These are phyloP conservation scores for Aricia artaxerxes DNA, from an alignment of 2,888 invertebrate species.

Conservation along the genomic window DNA sequence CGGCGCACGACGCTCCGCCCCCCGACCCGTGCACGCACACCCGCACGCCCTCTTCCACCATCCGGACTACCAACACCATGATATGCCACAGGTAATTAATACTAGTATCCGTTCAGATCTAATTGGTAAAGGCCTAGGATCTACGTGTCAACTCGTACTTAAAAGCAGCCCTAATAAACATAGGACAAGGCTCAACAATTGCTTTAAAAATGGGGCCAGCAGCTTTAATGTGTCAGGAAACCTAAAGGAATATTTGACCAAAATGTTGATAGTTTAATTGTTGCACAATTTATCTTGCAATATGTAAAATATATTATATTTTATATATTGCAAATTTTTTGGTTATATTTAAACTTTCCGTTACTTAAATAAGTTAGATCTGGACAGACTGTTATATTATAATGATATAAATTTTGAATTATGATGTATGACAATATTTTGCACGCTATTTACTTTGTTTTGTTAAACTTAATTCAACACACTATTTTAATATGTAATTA, in stretches of 20 bases:
- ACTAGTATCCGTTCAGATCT: too few species aligned
- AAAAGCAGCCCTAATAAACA: too few species aligned
- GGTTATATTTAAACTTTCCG: not conserved
- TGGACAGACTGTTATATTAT: not conserved
- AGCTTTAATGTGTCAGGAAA: too few species aligned
- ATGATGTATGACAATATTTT: not conserved
- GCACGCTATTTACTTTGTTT: not conserved
- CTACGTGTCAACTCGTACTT: too few species aligned
- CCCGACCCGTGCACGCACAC: conserved; percentile 69
- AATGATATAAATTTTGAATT: not conserved
- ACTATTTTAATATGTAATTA: not conserved
- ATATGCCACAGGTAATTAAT: conserved; percentile 60
- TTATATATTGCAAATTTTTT: too few species aligned
- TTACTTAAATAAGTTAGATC: not conserved
- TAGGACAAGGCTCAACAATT: too few species aligned
- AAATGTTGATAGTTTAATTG: too few species aligned
- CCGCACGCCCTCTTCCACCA: conserved; percentile 60
- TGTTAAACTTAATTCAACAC: not conserved
- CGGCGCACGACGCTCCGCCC: conserved; percentile 46
- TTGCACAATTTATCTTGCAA: too few species aligned
- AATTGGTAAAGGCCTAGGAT: not conserved
- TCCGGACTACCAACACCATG: conserved; percentile 57
- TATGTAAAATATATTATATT: too few species aligned
- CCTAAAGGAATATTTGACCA: too few species aligned
- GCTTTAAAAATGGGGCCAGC: too few species aligned